Evolutionary conservation across 2,113 vertebrate genomes (phyloP).

Genomic region (Oreochromis aureus): DNA sequence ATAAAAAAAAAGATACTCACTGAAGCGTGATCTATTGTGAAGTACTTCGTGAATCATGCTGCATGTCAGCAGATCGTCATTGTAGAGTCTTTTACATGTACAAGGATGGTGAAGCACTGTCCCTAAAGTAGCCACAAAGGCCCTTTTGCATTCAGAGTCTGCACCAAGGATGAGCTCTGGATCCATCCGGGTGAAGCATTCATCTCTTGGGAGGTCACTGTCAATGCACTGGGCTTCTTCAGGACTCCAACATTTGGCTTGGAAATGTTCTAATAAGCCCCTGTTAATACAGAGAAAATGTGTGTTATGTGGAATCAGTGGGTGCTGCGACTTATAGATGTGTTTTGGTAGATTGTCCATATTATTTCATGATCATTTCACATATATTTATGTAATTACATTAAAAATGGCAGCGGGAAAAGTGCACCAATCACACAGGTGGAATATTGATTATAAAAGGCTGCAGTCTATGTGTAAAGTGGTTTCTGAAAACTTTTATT

Average conservation of each 20-base stretch:
- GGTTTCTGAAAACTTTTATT: neutral
- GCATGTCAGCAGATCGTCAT: conserved; percentile 65
- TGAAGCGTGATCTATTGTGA: conserved; percentile 79
- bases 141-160: conserved; percentile 75
- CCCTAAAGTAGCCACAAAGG: conserved; percentile 78
- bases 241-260: conserved; percentile 75
- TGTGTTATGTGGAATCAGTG: neutral
- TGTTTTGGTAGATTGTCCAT: neutral
- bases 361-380: neutral
- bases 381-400: neutral
- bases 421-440: neutral
- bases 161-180: conserved; percentile 69
- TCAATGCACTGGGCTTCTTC: conserved; percentile 59
- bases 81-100: conserved; percentile 65
- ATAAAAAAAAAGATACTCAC: conserved; percentile 57
- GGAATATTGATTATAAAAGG: neutral
- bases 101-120: conserved; percentile 76
- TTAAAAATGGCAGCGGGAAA: neutral
- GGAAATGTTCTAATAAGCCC: conserved; percentile 66
- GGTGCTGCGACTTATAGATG: neutral
- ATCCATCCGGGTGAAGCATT: conserved; percentile 66
- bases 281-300: conserved; percentile 52
- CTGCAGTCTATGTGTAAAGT: neutral
- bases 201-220: conserved; percentile 33
- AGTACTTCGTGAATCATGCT: conserved; percentile 74